Percentiles rank a stretch among this genome's conserved stretches.
phyloP scores from a whole-genome alignment of 1,140 invertebrate species.

The Drosophila yakuba region DNA sequence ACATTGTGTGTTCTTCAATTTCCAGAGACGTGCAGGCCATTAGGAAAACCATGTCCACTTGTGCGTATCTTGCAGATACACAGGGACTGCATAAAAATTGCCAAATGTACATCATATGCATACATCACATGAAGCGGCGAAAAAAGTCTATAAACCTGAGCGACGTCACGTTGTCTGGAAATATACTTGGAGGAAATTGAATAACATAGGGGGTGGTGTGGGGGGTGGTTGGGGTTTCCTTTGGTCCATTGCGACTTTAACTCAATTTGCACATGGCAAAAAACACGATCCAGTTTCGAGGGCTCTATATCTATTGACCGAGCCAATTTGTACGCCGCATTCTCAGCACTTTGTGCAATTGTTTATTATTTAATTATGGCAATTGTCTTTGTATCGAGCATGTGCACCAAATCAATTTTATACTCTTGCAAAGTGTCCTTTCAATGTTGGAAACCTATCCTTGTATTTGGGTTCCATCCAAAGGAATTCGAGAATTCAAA shows the following conservation, averaged over 20 bases:
- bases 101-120: slow-evolving; percentile 46
- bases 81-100: slow-evolving; percentile 47
- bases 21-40: slow-evolving; percentile 30
- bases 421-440: neutral
- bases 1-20: slow-evolving; percentile 10
- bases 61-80: slow-evolving; percentile 51
- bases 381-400: slow-evolving; percentile 29
- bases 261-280: slow-evolving; percentile 55
- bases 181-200: neutral
- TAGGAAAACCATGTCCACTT: slow-evolving; percentile 20
- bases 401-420: slow-evolving; percentile 26
- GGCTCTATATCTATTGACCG: slow-evolving; percentile 39
- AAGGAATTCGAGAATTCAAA: too few relatives aligned
- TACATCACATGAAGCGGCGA: slow-evolving; percentile 31
- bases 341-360: slow-evolving; percentile 52
- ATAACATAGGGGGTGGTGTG: neutral
- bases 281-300: slow-evolving; percentile 34
- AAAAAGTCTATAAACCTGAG: slow-evolving; percentile 7
- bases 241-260: slow-evolving; percentile 56
- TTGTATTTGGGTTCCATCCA: too few relatives aligned
- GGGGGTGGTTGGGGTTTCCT: slow-evolving; percentile 15
- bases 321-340: slow-evolving; percentile 45
- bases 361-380: slow-evolving; percentile 70
- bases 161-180: slow-evolving; percentile 50
- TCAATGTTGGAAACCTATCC: neutral